phyloP scores from a whole-genome alignment of 92 coral and sea anemone species.

The Phenganax stokvisi region DNA sequence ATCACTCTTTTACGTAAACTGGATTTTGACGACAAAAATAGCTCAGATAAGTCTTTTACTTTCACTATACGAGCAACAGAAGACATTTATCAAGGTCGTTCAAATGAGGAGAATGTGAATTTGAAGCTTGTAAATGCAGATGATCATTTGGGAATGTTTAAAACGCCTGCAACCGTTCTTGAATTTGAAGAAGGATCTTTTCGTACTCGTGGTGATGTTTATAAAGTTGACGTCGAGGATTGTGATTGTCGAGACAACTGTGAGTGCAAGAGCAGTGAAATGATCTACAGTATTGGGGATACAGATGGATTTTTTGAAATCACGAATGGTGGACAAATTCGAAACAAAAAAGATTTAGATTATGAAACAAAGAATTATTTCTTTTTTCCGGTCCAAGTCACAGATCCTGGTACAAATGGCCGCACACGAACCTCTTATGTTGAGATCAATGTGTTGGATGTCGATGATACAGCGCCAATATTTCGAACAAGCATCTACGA shows the following conservation, averaged over 20 bases:
- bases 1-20: constrained; percentile 52
- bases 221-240: constrained; percentile 20
- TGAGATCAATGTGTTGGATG: constrained; percentile 23
- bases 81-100: constrained; percentile 1
- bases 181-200: constrained; percentile 7
- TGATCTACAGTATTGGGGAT: constrained; percentile 27
- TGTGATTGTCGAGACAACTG: constrained; percentile 34
- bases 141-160: constrained; percentile 37
- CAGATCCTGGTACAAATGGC: constrained; percentile 58
- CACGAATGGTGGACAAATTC: constrained; percentile 32
- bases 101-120: background rate
- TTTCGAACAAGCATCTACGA: background rate
- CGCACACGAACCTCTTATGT: constrained; percentile 35
- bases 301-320: constrained; percentile 26
- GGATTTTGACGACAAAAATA: constrained; percentile 57
- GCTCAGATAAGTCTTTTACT: constrained; percentile 9
- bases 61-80: constrained; percentile 8
- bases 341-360: constrained; percentile 15
- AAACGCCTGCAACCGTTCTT: constrained; percentile 26
- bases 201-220: background rate
- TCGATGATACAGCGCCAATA: constrained; percentile 32
- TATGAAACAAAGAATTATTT: constrained; percentile 29
- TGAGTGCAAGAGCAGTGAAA: constrained; percentile 12
- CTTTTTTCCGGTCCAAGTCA: constrained; percentile 36
- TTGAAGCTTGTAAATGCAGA: constrained; percentile 27